Percentiles rank a stretch among this genome's conserved stretches.
Evolutionary conservation across 2,113 vertebrate species (phyloP).

Genomic region (Pelmatolapia mariae): DNA sequence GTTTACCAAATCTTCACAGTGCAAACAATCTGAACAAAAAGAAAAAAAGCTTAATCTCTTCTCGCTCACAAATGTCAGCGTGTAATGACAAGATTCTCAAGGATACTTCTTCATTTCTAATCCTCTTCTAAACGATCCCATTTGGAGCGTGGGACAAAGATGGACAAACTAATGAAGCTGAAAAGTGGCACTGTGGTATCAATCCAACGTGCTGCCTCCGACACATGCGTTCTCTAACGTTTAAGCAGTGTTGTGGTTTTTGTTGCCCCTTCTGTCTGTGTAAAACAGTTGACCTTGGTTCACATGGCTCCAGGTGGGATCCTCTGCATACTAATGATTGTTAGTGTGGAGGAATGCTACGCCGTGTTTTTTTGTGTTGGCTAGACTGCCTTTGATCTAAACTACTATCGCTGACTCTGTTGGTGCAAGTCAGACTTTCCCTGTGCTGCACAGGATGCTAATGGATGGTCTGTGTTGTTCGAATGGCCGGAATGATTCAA

Average conservation of each 20-base stretch:
- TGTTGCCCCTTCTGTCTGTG: constrained; percentile 6
- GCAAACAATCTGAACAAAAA: constrained; percentile 14
- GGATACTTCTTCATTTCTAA: constrained; percentile 33
- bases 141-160: constrained; percentile 14
- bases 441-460: neutral
- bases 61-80: constrained; percentile 24
- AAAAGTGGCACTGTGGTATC: neutral
- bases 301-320: constrained; percentile 57
- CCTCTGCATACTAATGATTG: constrained; percentile 58
- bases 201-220: neutral
- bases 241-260: constrained; percentile 26
- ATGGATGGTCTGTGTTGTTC: neutral
- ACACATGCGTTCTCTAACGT: neutral
- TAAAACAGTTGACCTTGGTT: constrained; percentile 62
- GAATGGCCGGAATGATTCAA: neutral
- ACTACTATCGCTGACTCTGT: constrained; percentile 11
- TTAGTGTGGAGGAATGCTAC: constrained; percentile 36
- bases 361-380: constrained; percentile 20
- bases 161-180: constrained; percentile 30
- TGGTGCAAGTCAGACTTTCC: constrained; percentile 14
- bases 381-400: constrained; percentile 35
- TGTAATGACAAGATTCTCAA: constrained; percentile 24
- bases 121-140: constrained; percentile 35
- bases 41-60: constrained; percentile 1
- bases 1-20: constrained; percentile 26